A percentile compares a stretch with the other conserved stretches of the same genome.
Conservation (phyloP, 2,888 invertebrate species). For the Phyllotreta striolata region DNA sequence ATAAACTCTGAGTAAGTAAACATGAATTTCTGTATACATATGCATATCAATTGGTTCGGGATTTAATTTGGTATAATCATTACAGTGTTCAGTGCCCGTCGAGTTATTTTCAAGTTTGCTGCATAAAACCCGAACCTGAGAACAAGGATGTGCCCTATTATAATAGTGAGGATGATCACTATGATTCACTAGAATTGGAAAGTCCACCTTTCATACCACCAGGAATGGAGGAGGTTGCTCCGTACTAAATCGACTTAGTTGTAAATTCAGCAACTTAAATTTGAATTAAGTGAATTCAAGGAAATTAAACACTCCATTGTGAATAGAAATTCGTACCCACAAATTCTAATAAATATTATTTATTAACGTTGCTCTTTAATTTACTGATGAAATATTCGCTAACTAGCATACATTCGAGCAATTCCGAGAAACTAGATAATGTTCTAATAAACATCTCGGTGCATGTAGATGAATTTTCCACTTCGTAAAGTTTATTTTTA, state of each 20-base stretch:
- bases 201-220: conserved; percentile 13
- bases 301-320: background rate
- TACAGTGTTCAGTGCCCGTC: conserved; percentile 49
- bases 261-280: background rate
- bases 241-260: background rate
- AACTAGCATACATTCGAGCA: conserved; percentile 10
- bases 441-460: no score
- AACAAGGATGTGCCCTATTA: conserved; percentile 11
- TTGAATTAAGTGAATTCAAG: background rate
- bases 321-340: conserved; percentile 2
- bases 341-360: background rate
- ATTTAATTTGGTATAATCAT: conserved; percentile 33
- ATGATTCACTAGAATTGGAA: conserved; percentile 15
- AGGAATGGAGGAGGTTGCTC: conserved; percentile 18
- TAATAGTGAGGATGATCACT: background rate
- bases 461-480: no score
- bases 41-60: background rate
- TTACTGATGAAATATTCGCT: conserved; percentile 9
- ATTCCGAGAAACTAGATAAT: background rate
- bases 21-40: conserved; percentile 15
- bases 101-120: conserved; percentile 49
- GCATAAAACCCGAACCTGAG: conserved; percentile 37
- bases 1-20: conserved; percentile 52
- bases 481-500: no score
- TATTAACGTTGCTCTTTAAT: conserved; percentile 5